phyloP scores from a whole-genome alignment of 2,797 vertebrate species.

The Semotilus atromaculatus region DNA sequence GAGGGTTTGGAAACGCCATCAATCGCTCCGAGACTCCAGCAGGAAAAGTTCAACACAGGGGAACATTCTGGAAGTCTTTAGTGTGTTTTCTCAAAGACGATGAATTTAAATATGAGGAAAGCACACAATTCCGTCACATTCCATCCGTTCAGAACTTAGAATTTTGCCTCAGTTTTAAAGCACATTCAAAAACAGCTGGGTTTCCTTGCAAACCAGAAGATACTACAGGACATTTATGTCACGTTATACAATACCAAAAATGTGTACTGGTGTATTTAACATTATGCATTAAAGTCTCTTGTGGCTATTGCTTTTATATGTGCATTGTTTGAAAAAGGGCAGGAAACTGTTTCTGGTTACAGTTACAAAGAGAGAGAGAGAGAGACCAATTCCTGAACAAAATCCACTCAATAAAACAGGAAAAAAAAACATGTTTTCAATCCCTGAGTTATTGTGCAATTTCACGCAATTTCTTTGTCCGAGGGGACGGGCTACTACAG shows the following conservation, averaged over 20 bases:
- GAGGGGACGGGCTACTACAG: constrained; percentile 48
- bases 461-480: constrained; percentile 54
- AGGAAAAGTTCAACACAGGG: not conserved
- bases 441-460: constrained; percentile 60
- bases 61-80: not conserved
- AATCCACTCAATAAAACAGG: constrained; percentile 32
- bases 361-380: not conserved
- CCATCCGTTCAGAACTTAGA: not conserved
- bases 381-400: constrained; percentile 26
- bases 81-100: not conserved
- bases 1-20: constrained; percentile 16
- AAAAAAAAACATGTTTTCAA: constrained; percentile 62
- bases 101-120: not conserved
- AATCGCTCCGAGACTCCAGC: not conserved
- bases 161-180: not conserved
- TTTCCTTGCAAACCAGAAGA: not conserved
- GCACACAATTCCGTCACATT: not conserved
- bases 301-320: not conserved
- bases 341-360: constrained; percentile 21
- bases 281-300: not conserved
- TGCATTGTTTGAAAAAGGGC: constrained; percentile 1
- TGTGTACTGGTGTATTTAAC: not conserved
- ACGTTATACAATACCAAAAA: not conserved
- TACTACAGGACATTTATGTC: not conserved
- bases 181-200: not conserved